Conservation (phyloP, 2,888 invertebrate genomes). For the Euplexia lucipara region DNA sequence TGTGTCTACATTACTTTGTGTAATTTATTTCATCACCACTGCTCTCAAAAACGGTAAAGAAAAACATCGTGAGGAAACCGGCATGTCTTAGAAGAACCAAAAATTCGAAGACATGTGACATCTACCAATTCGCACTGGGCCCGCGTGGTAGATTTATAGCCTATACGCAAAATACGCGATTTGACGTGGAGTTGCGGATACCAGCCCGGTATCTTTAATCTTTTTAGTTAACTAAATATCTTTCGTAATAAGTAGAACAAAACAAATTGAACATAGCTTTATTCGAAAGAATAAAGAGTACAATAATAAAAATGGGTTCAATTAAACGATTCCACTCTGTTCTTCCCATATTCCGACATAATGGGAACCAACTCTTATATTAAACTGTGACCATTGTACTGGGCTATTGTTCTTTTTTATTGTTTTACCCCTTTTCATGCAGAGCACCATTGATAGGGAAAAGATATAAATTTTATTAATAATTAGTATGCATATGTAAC, state of each 20-base stretch:
- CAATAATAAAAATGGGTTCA: constrained; percentile 55
- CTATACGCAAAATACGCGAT: no score
- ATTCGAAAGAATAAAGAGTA: constrained; percentile 20
- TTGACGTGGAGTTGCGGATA: no score
- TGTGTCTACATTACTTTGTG: no score
- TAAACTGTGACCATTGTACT: constrained; percentile 86
- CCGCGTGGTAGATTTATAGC: no score
- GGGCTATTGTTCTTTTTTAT: constrained; percentile 81
- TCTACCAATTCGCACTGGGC: no score
- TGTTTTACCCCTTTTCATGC: constrained; percentile 83
- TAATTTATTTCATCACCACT: no score
- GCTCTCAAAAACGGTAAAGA: no score
- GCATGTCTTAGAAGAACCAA: no score
- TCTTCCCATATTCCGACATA: constrained; percentile 83
- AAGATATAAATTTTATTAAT: constrained; percentile 72
- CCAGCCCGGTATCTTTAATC: no score
- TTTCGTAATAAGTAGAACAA: background rate
- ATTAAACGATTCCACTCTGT: constrained; percentile 76
- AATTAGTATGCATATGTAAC: constrained; percentile 15
- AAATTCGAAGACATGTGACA: no score
- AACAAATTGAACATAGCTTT: background rate
- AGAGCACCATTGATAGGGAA: constrained; percentile 73
- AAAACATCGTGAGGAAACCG: no score
- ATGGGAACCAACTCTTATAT: constrained; percentile 83
- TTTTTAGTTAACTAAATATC: no score